Evolutionary conservation across 2,113 vertebrate genomes (phyloP).

Genomic region (Phalacrocorax carbo): DNA sequence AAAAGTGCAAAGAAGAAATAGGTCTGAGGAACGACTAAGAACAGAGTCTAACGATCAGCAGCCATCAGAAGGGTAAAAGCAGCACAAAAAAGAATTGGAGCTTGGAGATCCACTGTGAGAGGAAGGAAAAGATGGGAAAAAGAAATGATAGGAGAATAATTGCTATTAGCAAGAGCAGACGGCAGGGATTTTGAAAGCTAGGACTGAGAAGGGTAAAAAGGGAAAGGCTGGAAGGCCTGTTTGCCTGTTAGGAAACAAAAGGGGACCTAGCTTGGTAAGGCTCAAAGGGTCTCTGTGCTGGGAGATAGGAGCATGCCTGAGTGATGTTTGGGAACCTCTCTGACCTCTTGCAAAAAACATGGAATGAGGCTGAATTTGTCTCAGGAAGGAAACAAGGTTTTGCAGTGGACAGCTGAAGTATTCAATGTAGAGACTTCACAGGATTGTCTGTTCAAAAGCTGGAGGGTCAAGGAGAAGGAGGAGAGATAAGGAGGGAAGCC

Average conservation of each 20-base stretch:
- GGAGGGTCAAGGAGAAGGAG: not conserved
- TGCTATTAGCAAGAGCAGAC: not conserved
- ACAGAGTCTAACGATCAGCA: not conserved
- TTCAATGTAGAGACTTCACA: not conserved
- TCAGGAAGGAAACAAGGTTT: not conserved
- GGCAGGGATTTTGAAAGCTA: not conserved
- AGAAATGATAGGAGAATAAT: not conserved
- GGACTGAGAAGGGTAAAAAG: not conserved
- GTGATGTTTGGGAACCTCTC: not conserved
- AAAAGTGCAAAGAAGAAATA: conserved; percentile 15
- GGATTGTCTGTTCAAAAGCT: not conserved
- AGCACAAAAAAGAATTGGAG: not conserved
- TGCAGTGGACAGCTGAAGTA: not conserved
- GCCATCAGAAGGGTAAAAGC: not conserved
- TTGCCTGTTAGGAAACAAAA: conserved; percentile 10
- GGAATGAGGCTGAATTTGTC: not conserved
- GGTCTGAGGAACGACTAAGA: not conserved
- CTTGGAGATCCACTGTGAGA: not conserved
- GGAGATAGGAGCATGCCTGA: not conserved
- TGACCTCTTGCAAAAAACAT: not conserved
- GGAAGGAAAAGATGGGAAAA: not conserved
- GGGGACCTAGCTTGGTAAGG: not conserved
- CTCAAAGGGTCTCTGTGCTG: not conserved
- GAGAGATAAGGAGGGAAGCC: not conserved
- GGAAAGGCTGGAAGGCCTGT: not conserved